Evolutionary conservation across 30 jellyfish, hydroid and myxozoan genomes (phyloP), one percentile per base, ranked within the genome.

Genomic region (Turritopsis rubra): DNA sequence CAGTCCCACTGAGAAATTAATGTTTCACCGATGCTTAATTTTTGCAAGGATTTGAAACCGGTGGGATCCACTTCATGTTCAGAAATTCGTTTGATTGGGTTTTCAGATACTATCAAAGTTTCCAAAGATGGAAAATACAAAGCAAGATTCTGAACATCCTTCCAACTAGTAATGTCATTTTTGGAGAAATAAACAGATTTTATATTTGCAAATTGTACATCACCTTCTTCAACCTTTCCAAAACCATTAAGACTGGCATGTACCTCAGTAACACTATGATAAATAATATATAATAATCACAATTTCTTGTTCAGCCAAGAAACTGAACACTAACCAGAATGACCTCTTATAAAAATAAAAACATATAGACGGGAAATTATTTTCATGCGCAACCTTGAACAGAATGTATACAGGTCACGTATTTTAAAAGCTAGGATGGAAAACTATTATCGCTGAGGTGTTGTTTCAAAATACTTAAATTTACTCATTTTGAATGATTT

Each of bases 231-330:
- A 19, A 92, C 91, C 20, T 60, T 54, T 4, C 90, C 93, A 75
- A 80, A 92, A 7, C 88, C 76, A 70, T 92, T 92, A 41, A 92
- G 74, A 81, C 98, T 92, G 86, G 88, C 54, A 54, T 92, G 98
- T 52, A 92, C 93, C 72, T 92, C 98, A 80, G 88, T 90, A 79
- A 88, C 75, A 31, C 98, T 87, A 72, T 41, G 65, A 80, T 25
- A 17, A 23, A 25, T 1, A 72, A 70, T 22, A 29, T 75, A 9
- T 8, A 75, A 75, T 24, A 75, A 75, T 75, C n/a, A n/a, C n/a
- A n/a, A n/a, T n/a, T n/a, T n/a, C n/a, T n/a, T n/a, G n/a, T n/a
- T n/a, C n/a, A n/a, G n/a, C n/a, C n/a, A n/a, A n/a, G n/a, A n/a
- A n/a, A n/a, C n/a, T n/a, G n/a, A n/a, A n/a, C n/a, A n/a, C n/a